Evolutionary conservation across 2,888 invertebrate genomes (phyloP), one percentile per base, ranked within the genome.

Genomic region (Leptinotarsa peninsularis): DNA sequence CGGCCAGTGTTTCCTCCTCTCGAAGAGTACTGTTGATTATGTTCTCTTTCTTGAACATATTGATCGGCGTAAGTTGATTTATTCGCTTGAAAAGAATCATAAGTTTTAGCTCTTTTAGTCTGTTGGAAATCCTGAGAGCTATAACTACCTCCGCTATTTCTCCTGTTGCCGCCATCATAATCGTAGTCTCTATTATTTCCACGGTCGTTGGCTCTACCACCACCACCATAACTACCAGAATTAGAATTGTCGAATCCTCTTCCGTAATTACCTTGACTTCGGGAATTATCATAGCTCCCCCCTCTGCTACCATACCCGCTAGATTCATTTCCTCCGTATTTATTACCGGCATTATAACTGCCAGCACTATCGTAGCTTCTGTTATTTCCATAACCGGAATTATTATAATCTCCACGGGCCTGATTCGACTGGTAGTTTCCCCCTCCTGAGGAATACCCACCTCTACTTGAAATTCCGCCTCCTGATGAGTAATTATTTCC

Each of bases 21-120:
- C 50, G 81, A 82, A 81, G 84, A 83, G 78, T 85, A 89, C 78
- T 86, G 89, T 81, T 87, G 87, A 82, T 89, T 89, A 49, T 86
- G 86, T 71, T 87, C 84, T 66, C 82, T 85, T 73, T 89, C 89
- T 81, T 88, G 87, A 14, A 88, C 88, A 78, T 88, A 89, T 75
- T 89, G 88, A 83, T 89, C 89, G 4, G 88, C 87, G 79, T 89
- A 88, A 2, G 86, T 87, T 0, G 84, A 83, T 74, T 85, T 87
- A 77, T 84, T 86, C 68, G 84, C 84, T 84, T 88, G 88, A 82
- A 86, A 88, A 73, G 85, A 85, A 79, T 89, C 88, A 75, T 86
- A 88, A 70, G 88, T 88, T 82, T 87, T 88, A n/a, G 85, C 84
- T 27, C 88, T 80, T 82, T 88, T 88, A 68, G 79, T 80, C 63